Conservation (phyloP, 2,113 vertebrate genomes). For the Perca fluviatilis region DNA sequence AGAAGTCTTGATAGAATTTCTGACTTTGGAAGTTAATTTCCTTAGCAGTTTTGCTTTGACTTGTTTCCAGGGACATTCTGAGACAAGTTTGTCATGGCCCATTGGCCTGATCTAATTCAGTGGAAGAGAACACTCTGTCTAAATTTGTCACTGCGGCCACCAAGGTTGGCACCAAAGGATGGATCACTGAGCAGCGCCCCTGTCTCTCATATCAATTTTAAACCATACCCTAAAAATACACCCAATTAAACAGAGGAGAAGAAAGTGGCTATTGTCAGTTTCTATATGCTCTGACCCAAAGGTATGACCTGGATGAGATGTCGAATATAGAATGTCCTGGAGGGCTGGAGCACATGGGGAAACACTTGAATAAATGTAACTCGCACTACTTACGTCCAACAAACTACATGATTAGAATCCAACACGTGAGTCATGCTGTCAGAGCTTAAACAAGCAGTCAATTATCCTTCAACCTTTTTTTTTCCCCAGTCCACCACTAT, state of each 20-base stretch:
- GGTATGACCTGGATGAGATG: conserved; percentile 47
- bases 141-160: conserved; percentile 79
- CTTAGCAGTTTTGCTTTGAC: conserved; percentile 50
- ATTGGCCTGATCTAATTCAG: conserved; percentile 80
- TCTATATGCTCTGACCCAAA: conserved; percentile 48
- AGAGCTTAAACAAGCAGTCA: conserved; percentile 44
- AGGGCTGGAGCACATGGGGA: background rate
- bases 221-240: conserved; percentile 78
- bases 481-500: conserved; percentile 23
- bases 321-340: conserved; percentile 33
- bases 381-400: background rate
- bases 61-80: conserved; percentile 67
- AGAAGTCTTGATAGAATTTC: conserved; percentile 36
- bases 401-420: conserved; percentile 15
- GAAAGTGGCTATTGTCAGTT: conserved; percentile 42
- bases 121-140: conserved; percentile 73
- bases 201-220: conserved; percentile 77
- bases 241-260: conserved; percentile 63
- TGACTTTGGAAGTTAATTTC: conserved; percentile 59
- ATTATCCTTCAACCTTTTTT: conserved; percentile 36
- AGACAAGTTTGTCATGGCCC: conserved; percentile 75
- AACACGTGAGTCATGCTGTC: background rate
- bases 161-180: conserved; percentile 74
- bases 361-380: conserved; percentile 27
- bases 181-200: conserved; percentile 75